Conservation (phyloP, 2,113 vertebrate genomes). For the Agelaius tricolor region DNA sequence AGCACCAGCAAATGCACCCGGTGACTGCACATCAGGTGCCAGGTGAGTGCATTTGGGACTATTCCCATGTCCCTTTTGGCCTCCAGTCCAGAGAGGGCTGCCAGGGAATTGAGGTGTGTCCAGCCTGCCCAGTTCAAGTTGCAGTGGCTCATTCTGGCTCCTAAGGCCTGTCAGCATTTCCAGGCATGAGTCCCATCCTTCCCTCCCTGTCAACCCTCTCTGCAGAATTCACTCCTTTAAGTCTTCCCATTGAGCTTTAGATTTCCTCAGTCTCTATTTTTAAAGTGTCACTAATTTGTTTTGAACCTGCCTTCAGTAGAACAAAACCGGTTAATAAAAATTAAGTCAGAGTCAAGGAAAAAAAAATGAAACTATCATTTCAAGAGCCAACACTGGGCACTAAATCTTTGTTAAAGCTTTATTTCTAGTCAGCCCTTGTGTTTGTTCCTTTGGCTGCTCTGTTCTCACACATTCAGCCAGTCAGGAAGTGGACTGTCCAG, state of each 20-base stretch:
- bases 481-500: not conserved
- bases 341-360: not conserved
- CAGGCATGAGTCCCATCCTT: not conserved
- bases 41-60: not conserved
- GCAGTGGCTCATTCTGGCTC: not conserved
- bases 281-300: not conserved
- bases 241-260: not conserved
- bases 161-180: not conserved
- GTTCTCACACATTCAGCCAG: not conserved
- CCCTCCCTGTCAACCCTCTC: not conserved
- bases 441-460: not conserved
- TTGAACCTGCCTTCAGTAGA: not conserved
- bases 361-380: not conserved
- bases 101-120: not conserved
- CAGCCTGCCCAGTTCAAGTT: not conserved
- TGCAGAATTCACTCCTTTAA: not conserved
- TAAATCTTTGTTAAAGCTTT: not conserved
- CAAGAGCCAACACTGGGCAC: not conserved
- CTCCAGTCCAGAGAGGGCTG: not conserved
- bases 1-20: rapidly evolving
- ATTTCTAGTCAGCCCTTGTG: not conserved
- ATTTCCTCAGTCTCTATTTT: not conserved
- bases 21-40: not conserved
- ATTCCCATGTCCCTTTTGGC: not conserved
- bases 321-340: not conserved